Percentiles rank a stretch among this genome's conserved stretches.
phyloP scores from a whole-genome alignment of 2,113 vertebrate genomes.

The Gambusia holbrooki region DNA sequence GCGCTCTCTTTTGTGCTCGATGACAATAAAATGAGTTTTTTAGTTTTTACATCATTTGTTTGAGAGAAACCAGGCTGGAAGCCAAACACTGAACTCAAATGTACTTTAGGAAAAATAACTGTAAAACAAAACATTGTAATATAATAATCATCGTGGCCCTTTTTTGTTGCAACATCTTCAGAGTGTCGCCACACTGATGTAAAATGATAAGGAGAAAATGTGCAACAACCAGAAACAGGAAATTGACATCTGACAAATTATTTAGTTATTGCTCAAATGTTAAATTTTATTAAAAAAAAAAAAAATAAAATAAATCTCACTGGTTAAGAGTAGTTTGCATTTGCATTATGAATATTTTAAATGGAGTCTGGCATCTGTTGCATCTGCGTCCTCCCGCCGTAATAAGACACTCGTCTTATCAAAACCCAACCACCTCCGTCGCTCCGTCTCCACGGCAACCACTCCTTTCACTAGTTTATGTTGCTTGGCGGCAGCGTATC shows the following conservation, averaged over 20 bases:
- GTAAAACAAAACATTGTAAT: no score
- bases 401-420: not conserved
- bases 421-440: not conserved
- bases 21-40: no score
- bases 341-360: constrained; percentile 6
- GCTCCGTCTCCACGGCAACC: constrained; percentile 1
- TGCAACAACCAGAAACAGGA: not conserved
- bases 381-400: not conserved
- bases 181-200: not conserved
- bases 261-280: not conserved
- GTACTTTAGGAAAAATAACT: no score
- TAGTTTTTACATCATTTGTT: no score
- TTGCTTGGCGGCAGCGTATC: not conserved
- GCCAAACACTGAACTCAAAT: no score
- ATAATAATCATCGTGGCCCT: no score
- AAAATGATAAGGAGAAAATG: not conserved
- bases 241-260: no score
- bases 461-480: not conserved
- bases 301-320: not conserved
- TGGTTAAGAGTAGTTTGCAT: not conserved
- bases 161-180: no score
- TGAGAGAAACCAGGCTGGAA: no score
- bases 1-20: no score
- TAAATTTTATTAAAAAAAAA: not conserved
- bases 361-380: not conserved